These are phyloP conservation scores for Dasypus novemcinctus DNA, from an alignment of 2,113 vertebrate genomes.

Conservation along the genomic window DNA sequence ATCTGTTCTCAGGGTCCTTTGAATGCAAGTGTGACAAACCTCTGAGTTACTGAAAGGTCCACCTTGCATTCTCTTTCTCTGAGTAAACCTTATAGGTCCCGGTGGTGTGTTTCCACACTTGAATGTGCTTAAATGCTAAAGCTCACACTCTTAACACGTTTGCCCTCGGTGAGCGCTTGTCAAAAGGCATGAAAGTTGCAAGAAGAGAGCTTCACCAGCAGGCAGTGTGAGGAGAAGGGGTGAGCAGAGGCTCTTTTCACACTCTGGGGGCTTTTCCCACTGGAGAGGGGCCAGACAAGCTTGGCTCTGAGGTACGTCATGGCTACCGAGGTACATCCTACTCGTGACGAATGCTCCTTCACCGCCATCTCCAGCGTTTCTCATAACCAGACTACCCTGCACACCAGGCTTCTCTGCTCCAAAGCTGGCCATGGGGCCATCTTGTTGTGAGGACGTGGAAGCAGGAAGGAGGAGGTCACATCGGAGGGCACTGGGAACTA, in stretches of 20 bases:
- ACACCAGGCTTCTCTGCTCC: neutral
- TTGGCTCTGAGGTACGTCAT: neutral
- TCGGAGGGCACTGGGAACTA: neutral
- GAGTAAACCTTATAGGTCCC: neutral
- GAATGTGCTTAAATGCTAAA: neutral
- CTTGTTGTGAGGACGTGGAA: neutral
- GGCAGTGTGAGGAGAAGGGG: too few species aligned
- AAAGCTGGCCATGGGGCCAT: neutral
- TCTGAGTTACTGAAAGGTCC: neutral
- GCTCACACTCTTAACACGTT: neutral
- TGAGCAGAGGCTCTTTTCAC: neutral
- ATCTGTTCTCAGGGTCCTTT: neutral
- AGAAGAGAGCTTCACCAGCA: neutral
- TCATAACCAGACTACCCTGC: rapidly evolving
- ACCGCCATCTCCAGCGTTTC: rapidly evolving
- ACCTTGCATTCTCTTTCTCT: neutral
- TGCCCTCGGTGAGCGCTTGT: neutral
- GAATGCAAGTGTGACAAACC: neutral
- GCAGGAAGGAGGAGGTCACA: neutral
- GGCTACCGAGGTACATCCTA: neutral
- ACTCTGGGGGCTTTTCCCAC: too few species aligned
- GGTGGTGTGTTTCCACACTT: neutral
- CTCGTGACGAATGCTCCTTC: neutral
- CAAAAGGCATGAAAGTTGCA: neutral
- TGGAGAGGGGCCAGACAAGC: neutral